Conservation (phyloP, 2,888 invertebrate species). For the Dioctria rufipes region DNA sequence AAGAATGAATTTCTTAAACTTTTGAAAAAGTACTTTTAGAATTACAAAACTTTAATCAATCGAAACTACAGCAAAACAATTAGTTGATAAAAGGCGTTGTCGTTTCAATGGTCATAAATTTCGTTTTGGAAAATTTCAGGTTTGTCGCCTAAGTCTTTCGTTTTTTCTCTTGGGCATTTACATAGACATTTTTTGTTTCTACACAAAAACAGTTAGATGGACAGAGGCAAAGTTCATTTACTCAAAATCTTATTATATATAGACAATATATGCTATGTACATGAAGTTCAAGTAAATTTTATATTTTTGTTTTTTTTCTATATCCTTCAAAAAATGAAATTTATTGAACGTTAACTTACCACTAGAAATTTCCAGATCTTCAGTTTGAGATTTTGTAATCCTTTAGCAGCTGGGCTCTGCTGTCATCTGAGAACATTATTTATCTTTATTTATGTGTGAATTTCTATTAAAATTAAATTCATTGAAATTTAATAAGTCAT, state of each 20-base stretch:
- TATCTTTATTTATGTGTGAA: not conserved
- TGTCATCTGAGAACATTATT: not conserved
- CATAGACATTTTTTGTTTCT: constrained; percentile 44
- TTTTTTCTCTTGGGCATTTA: constrained; percentile 32
- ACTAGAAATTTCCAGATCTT: not conserved
- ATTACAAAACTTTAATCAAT: not conserved
- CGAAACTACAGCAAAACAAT: constrained; percentile 28
- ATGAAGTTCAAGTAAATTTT: not conserved
- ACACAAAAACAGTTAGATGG: not conserved
- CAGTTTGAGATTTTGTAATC: constrained; percentile 4
- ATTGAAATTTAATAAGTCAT: constrained; percentile 7
- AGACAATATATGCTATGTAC: too few relatives aligned
- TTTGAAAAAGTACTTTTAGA: too few relatives aligned
- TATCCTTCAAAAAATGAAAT: not conserved
- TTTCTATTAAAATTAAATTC: not conserved
- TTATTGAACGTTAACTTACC: constrained; percentile 39
- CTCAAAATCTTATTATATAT: not conserved
- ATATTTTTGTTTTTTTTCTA: not conserved
- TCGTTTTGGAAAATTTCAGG: constrained; percentile 28
- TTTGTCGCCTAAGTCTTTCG: constrained; percentile 53
- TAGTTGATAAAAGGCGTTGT: constrained; percentile 43
- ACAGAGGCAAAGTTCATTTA: not conserved
- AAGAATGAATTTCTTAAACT: too few relatives aligned
- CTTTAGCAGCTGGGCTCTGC: not conserved
- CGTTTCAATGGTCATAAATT: constrained; percentile 44